A percentile compares a stretch with the other conserved stretches of the same genome.
These are phyloP conservation scores for Melanotaenia parkinsoni DNA, from an alignment of 2,797 vertebrate genomes.

Conservation along the genomic window DNA sequence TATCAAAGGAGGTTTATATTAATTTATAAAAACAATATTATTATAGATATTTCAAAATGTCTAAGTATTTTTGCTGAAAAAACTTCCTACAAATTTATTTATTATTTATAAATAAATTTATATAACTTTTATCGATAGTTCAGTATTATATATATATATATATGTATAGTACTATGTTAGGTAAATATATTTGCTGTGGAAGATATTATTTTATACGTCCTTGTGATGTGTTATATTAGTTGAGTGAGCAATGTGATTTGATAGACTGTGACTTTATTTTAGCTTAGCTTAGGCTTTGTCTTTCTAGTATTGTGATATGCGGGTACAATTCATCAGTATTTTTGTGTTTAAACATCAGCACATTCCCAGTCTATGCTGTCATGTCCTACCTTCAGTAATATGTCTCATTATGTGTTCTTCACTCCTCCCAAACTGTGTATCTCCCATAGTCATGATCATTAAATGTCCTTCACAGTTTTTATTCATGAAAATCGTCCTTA, in stretches of 20 bases:
- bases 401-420: constrained; percentile 71
- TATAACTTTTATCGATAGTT: neutral
- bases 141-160: neutral
- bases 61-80: neutral
- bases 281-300: constrained; percentile 40
- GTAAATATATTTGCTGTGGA: constrained; percentile 15
- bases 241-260: constrained; percentile 44
- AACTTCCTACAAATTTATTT: neutral
- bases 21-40: neutral
- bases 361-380: constrained; percentile 57
- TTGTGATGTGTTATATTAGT: constrained; percentile 54
- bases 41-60: neutral
- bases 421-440: constrained; percentile 57
- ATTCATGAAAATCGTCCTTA: constrained; percentile 46
- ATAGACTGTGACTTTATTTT: constrained; percentile 45
- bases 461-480: constrained; percentile 67
- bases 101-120: neutral
- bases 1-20: neutral
- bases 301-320: constrained; percentile 56
- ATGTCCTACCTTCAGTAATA: constrained; percentile 61
- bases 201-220: constrained; percentile 26
- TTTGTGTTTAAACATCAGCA: constrained; percentile 69
- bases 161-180: constrained; percentile 2
- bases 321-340: constrained; percentile 67
- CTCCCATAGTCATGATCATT: constrained; percentile 74